Evolutionary conservation across 2,797 vertebrate genomes (phyloP), one percentile per base, ranked within the genome.

Genomic region (Karalla daura): DNA sequence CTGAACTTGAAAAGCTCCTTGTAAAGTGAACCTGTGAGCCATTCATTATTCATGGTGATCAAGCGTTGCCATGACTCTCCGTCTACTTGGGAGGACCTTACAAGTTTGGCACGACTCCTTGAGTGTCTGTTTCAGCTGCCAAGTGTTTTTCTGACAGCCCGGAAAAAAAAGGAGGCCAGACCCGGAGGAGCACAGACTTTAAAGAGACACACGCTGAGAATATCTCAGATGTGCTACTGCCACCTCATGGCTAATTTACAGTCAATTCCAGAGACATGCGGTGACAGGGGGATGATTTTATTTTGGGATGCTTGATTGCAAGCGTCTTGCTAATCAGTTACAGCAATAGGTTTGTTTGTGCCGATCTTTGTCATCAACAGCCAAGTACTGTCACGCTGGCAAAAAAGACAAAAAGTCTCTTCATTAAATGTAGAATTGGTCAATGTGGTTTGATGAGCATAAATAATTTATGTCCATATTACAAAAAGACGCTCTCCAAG

Each of bases 111-210:
- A 76, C 30, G 24, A 72, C 77, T 85, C 66, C 78, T 86, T 75
- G 43, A 80, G 76, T 54, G 66, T 86, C 67, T 55, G 56, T 71
- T 76, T 75, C 72, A 59, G 54, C 71, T 83, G 70, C 81, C 85
- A 97, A 95, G 59, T 95, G 46, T 95, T 83, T 95, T 92, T 83
- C 93, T 92, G 88, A 93, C 91, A 35, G 94, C 95, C 54, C 93
- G 94, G 89, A 95, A 93, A 76, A 95, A 93, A 76, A 82, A 92
- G 35, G 94, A 95, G 74, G 92, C 93, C 25, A 87, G 92, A 54
- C 91, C 95, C 41, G 93, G 81, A 30, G n/a, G 68, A 94, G 79
- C 94, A 92, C 94, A 14, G 90, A 94, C 67, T 96, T 95, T 81
- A 94, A 91, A 94, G 86, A 93, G 93, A 47, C 93, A 94, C 52